Evolutionary conservation across 2,888 invertebrate genomes (phyloP).

Genomic region (Drosophila kuntzei): DNA sequence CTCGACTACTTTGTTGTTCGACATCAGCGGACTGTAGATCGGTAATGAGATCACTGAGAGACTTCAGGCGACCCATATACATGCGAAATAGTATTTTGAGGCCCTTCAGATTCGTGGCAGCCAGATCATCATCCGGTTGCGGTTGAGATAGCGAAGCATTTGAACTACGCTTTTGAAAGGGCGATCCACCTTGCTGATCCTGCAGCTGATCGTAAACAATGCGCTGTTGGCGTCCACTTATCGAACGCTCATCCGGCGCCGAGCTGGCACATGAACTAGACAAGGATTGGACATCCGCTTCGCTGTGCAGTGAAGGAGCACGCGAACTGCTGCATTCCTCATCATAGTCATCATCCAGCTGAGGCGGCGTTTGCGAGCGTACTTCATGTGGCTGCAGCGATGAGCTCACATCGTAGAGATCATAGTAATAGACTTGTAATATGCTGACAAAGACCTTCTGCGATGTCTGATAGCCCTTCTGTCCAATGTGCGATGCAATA

Average conservation of each 20-base stretch:
- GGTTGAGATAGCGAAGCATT: slow-evolving; percentile 72
- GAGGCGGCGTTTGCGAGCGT: slow-evolving; percentile 79
- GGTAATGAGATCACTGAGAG: slow-evolving; percentile 80
- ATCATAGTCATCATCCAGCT: slow-evolving; percentile 73
- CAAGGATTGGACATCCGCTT: slow-evolving; percentile 80
- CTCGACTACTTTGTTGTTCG: slow-evolving; percentile 75
- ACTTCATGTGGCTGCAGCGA: slow-evolving; percentile 71
- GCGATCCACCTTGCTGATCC: slow-evolving; percentile 67
- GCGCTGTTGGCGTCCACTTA: slow-evolving; percentile 69
- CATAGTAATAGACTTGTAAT: slow-evolving; percentile 86
- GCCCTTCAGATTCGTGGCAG: slow-evolving; percentile 85
- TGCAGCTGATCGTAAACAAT: slow-evolving; percentile 81
- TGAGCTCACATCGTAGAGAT: slow-evolving; percentile 82
- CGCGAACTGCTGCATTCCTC: slow-evolving; percentile 78
- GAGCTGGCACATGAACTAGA: slow-evolving; percentile 80
- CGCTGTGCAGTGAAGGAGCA: slow-evolving; percentile 76
- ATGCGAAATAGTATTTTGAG: slow-evolving; percentile 88
- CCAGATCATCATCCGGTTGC: slow-evolving; percentile 62
- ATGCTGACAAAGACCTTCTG: slow-evolving; percentile 86
- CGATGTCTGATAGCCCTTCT: slow-evolving; percentile 85
- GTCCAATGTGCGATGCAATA: slow-evolving; percentile 89
- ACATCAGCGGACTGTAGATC: slow-evolving; percentile 80
- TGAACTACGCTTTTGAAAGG: slow-evolving; percentile 77
- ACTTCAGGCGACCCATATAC: slow-evolving; percentile 87
- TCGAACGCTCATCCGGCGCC: slow-evolving; percentile 75